Conservation (phyloP, 2,888 invertebrate genomes). For the Minunthozetes semirufus region DNA sequence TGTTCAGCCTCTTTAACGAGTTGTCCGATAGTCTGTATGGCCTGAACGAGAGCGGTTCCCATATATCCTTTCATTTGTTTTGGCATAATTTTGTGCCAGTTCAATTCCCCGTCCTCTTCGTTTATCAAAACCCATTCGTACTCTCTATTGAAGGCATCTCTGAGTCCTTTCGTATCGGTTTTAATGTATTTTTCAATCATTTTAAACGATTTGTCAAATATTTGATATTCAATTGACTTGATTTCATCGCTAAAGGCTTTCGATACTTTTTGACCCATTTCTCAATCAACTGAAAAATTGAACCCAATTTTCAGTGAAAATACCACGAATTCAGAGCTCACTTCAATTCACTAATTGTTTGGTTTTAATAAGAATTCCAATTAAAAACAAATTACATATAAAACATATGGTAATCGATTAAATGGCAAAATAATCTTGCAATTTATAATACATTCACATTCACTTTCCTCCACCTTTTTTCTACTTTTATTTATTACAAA, state of each 20-base stretch:
- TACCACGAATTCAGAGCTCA: no score
- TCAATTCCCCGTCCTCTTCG: neutral
- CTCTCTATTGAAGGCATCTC: conserved; percentile 8
- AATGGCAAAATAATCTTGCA: no score
- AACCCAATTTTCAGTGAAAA: no score
- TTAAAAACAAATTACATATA: no score
- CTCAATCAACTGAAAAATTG: no score
- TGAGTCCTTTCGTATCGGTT: neutral
- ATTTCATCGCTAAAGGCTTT: neutral
- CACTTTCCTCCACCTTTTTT: no score
- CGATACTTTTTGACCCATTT: conserved; percentile 12
- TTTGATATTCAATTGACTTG: conserved; percentile 7
- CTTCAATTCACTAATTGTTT: no score
- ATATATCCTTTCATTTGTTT: neutral
- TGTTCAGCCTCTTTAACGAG: neutral
- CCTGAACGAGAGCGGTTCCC: neutral
- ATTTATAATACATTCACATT: no score
- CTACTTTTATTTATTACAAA: no score
- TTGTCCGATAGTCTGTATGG: neutral
- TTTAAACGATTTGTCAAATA: conserved; percentile 7
- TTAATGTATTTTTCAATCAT: conserved; percentile 16
- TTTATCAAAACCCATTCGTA: conserved; percentile 1
- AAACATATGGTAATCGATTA: no score
- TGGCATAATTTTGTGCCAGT: conserved; percentile 23
- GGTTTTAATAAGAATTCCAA: no score